Evolutionary conservation across 2,797 vertebrate genomes (phyloP).

Genomic region (Alouatta caraya): DNA sequence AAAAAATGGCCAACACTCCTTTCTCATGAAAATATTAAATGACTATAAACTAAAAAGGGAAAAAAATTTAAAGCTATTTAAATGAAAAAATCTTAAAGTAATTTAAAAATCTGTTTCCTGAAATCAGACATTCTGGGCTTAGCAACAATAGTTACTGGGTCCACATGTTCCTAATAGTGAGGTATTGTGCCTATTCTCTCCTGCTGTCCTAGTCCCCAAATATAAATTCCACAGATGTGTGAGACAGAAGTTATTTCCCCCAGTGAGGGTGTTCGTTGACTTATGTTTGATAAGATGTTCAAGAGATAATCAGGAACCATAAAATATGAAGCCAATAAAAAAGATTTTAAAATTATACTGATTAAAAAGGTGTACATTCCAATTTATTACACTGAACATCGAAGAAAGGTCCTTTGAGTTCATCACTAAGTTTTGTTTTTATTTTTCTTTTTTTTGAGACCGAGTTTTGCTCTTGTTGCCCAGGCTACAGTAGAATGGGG

Average conservation of each 20-base stretch:
- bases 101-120: conserved; percentile 47
- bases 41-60: background rate
- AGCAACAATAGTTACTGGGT: conserved; percentile 29
- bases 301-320: background rate
- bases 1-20: background rate
- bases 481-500: background rate
- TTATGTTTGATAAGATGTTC: background rate
- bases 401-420: background rate
- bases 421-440: background rate
- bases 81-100: background rate
- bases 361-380: background rate
- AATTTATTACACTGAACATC: background rate
- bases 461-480: background rate
- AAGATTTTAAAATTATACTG: background rate
- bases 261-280: conserved; percentile 37
- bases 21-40: conserved; percentile 7
- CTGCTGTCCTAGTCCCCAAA: conserved; percentile 50
- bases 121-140: conserved; percentile 46
- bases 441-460: background rate
- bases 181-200: background rate
- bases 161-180: rapidly evolving
- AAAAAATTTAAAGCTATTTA: background rate
- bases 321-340: background rate
- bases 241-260: conserved; percentile 58
- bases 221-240: background rate